Evolutionary conservation across 2,888 invertebrate genomes (phyloP), one percentile per base, ranked within the genome.

Genomic region (Pandemis corylana): DNA sequence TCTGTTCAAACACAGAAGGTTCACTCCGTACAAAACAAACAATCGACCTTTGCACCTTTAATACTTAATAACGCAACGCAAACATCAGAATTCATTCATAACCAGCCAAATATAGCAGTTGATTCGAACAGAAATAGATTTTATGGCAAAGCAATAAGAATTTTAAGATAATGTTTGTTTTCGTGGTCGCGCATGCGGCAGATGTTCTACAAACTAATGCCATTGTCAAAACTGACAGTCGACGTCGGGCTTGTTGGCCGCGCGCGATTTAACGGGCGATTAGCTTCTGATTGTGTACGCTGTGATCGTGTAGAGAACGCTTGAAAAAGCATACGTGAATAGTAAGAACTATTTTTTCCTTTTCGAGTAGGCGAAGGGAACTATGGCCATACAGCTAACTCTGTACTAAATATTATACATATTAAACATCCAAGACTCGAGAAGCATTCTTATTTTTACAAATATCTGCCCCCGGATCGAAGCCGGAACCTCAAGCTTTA

Each of bases 1-100:
- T 13, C 49, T 51, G 51, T 51, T n/a, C n/a, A 51, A 51, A n/a
- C 51, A 51, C 51, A 51, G 51, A 51, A n/a, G 51, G n/a, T 51
- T n/a, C 51, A 49, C 49, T 51, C n/a, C 51, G n/a, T 5, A 51
- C n/a, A n/a, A 51, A 49, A n/a, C 51, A 51, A 51, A 51, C 51
- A 51, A 2, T 7, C 13, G n/a, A 51, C 51, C 51, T 13, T n/a
- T 51, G 51, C 51, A 51, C 51, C 51, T 51, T 15, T 51, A 5
- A n/a, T 12, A 7, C n/a, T 7, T 51, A 51, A n/a, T 5, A n/a
- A n/a, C 51, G 6, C 51, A 51, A 51, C 7, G 51, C 51, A 51
- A 5, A 51, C 51, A 51, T 15, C 51, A 51, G 5, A 51, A 20
- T 1, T 1, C 20, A 20, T 20, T 20, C 20, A 20, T 0, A 20